A percentile compares a stretch with the other conserved stretches of the same genome.
Evolutionary conservation across 2,113 vertebrate species (phyloP).

Genomic region (Sturnira hondurensis): DNA sequence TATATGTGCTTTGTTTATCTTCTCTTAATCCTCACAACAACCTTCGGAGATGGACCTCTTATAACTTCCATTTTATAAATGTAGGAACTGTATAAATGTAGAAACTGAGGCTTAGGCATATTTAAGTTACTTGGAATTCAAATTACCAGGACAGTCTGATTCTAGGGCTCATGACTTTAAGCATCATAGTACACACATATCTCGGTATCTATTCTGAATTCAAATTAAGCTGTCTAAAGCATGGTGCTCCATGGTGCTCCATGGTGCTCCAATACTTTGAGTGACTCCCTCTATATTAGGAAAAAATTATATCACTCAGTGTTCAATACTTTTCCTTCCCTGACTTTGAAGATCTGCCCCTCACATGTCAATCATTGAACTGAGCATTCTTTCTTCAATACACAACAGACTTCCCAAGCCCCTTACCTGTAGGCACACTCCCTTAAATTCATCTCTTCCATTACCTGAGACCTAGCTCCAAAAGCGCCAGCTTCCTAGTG

Average conservation of each 20-base stretch:
- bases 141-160: not conserved
- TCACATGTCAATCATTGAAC: not conserved
- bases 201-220: not conserved
- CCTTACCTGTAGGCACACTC: not conserved
- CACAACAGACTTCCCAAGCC: not conserved
- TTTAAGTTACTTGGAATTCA: slow-evolving; percentile 23
- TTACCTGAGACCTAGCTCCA: not conserved
- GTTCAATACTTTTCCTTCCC: not conserved
- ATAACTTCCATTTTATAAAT: not conserved
- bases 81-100: not conserved
- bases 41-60: not conserved
- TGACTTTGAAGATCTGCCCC: not conserved
- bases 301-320: not conserved
- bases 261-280: not conserved
- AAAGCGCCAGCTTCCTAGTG: not conserved
- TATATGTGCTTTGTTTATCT: not conserved
- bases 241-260: not conserved
- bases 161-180: not conserved
- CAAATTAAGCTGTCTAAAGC: slow-evolving; percentile 1
- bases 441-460: not conserved
- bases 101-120: not conserved
- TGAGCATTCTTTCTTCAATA: not conserved
- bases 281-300: not conserved
- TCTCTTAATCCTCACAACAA: not conserved
- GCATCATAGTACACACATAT: not conserved